Evolutionary conservation across 2,888 invertebrate species (phyloP).

Genomic region (Marasmarcha lunaedactyla): DNA sequence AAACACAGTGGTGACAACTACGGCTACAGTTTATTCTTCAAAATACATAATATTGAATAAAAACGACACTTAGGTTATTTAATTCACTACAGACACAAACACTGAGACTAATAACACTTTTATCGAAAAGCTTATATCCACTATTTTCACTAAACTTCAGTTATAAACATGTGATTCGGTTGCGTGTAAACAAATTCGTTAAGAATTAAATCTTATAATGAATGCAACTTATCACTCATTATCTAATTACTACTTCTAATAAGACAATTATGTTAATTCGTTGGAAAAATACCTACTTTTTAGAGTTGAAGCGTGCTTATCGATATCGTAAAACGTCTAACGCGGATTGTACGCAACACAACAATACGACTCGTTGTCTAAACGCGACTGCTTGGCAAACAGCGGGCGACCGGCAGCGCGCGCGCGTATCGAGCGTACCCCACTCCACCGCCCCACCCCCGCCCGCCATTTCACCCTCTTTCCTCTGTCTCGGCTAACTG

Average conservation of each 20-base stretch:
- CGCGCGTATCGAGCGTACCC: constrained; percentile 63
- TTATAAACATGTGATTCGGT: constrained; percentile 39
- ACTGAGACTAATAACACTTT: too few species aligned
- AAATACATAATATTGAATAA: too few species aligned
- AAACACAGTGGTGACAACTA: too few species aligned
- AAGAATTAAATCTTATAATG: constrained; percentile 16
- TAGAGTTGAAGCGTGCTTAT: constrained; percentile 31
- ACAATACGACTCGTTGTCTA: constrained; percentile 4
- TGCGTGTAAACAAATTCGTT: constrained; percentile 51
- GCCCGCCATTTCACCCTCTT: constrained; percentile 40
- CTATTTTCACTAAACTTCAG: constrained; percentile 12
- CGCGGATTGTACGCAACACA: constrained; percentile 2
- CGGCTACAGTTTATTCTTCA: too few species aligned
- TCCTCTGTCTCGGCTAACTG: constrained; percentile 24
- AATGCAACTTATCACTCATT: constrained; percentile 12
- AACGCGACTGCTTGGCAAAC: constrained; percentile 12
- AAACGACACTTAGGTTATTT: too few species aligned
- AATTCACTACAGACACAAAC: too few species aligned
- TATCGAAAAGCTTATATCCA: too few species aligned
- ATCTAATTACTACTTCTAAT: too few species aligned
- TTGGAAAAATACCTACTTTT: constrained; percentile 42
- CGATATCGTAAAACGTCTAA: constrained; percentile 41
- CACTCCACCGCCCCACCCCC: constrained; percentile 44
- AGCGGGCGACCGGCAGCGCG: constrained; percentile 36
- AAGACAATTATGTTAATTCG: too few species aligned